Conservation (phyloP, 2,113 vertebrate genomes). For the Hystrix brachyura region DNA sequence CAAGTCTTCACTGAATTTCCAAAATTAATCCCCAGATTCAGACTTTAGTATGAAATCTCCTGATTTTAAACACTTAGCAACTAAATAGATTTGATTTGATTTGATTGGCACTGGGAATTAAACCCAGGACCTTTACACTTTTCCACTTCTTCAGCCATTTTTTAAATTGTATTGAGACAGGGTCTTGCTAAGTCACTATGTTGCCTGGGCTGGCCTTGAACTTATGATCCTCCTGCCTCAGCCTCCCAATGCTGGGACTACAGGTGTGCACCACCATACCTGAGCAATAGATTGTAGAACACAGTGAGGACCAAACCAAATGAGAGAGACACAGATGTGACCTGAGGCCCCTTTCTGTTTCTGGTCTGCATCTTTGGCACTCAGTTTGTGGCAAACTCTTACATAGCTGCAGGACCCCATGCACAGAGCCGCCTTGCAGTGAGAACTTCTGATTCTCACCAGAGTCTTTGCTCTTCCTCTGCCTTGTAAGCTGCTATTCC, state of each 20-base stretch:
- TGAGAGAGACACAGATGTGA: accelerated
- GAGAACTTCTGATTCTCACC: not conserved
- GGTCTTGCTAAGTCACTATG: not conserved
- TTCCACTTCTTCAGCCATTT: not conserved
- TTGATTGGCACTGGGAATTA: not conserved
- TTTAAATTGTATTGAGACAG: not conserved
- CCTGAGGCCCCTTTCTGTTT: not conserved
- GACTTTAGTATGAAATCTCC: not conserved
- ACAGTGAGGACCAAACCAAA: not conserved
- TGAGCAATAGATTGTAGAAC: not conserved
- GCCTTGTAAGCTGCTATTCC: not conserved
- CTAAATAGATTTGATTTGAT: not conserved
- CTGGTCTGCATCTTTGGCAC: too few relatives aligned
- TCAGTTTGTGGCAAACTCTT: not conserved
- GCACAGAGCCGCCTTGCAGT: not conserved
- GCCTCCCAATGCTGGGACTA: not conserved
- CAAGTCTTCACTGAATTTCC: not conserved
- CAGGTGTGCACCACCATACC: not conserved
- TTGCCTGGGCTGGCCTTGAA: not conserved
- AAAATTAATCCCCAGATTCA: not conserved
- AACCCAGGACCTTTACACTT: not conserved
- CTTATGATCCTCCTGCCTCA: not conserved
- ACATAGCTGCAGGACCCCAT: not conserved
- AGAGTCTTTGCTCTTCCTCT: not conserved
- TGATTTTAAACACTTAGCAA: not conserved